A percentile compares a stretch with the other conserved stretches of the same genome.
Conservation (phyloP, 2,113 vertebrate genomes). For the Nerophis lumbriciformis region DNA sequence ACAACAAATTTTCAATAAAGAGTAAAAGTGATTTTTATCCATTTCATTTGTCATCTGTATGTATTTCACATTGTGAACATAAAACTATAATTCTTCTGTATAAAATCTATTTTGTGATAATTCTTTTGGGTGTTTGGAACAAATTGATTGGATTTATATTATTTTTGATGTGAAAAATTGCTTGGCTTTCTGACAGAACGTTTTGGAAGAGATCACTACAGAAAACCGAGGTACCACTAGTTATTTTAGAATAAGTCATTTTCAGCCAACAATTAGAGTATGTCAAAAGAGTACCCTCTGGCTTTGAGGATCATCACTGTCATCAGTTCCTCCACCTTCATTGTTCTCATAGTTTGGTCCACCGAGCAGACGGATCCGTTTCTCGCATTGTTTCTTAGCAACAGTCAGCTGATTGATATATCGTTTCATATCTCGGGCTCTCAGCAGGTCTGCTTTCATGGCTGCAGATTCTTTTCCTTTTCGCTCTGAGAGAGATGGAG, state of each 20-base stretch:
- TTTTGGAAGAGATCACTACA: no score
- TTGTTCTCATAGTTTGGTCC: slow-evolving; percentile 84
- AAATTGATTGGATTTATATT: no score
- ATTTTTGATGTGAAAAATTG: no score
- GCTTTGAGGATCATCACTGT: slow-evolving; percentile 80
- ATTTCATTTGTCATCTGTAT: no score
- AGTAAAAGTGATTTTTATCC: no score
- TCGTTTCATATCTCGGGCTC: slow-evolving; percentile 94
- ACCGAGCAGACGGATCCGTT: slow-evolving; percentile 86
- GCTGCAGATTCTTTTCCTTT: slow-evolving; percentile 93
- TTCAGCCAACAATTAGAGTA: background rate
- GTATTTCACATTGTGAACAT: no score
- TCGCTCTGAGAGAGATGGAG: slow-evolving; percentile 59
- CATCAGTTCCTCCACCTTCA: slow-evolving; percentile 80
- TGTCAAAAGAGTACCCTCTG: slow-evolving; percentile 78
- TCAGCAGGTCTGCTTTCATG: slow-evolving; percentile 94
- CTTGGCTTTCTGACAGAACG: no score
- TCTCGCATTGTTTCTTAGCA: slow-evolving; percentile 98
- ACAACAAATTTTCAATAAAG: no score
- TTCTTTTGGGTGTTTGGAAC: no score
- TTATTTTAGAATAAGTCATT: background rate
- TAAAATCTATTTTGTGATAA: no score
- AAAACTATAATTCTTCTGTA: no score
- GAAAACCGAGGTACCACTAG: no score
- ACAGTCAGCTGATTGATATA: slow-evolving; percentile 98